Conservation (phyloP, 1,140 invertebrate genomes). For the Galendromus occidentalis region DNA sequence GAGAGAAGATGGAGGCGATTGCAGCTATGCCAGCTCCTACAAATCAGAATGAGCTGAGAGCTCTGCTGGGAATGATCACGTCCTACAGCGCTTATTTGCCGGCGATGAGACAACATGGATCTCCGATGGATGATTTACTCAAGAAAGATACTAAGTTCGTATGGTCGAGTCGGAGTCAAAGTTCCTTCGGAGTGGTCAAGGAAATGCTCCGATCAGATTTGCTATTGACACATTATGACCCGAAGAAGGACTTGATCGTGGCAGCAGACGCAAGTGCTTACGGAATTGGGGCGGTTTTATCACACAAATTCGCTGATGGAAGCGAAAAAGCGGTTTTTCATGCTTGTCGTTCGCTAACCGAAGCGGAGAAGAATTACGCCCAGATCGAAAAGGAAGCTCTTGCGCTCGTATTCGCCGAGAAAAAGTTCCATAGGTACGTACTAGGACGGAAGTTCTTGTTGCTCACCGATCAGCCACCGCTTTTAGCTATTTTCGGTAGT, state of each 20-base stretch:
- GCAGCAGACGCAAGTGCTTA: background rate
- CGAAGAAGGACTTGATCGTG: no score
- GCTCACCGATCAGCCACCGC: conserved; percentile 31
- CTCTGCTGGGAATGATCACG: background rate
- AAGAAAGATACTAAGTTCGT: background rate
- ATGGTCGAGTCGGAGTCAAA: background rate
- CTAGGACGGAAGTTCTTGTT: conserved; percentile 28
- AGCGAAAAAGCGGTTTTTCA: background rate
- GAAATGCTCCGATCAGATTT: background rate
- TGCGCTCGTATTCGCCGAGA: conserved; percentile 30
- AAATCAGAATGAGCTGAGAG: no score
- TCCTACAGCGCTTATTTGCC: background rate
- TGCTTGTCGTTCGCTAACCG: conserved; percentile 22
- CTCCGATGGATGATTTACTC: background rate
- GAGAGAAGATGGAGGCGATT: no score
- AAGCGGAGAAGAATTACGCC: conserved; percentile 31
- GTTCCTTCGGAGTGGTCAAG: background rate
- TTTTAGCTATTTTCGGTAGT: conserved; percentile 28
- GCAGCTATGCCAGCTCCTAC: no score
- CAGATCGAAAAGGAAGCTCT: conserved; percentile 36
- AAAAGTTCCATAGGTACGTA: conserved; percentile 33
- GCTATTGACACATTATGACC: background rate
- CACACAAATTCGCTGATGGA: background rate
- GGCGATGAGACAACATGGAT: background rate
- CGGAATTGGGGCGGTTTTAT: background rate